Evolutionary conservation across 2,113 vertebrate species (phyloP), one percentile per base, ranked within the genome.

Genomic region (Cinclus mexicanus): DNA sequence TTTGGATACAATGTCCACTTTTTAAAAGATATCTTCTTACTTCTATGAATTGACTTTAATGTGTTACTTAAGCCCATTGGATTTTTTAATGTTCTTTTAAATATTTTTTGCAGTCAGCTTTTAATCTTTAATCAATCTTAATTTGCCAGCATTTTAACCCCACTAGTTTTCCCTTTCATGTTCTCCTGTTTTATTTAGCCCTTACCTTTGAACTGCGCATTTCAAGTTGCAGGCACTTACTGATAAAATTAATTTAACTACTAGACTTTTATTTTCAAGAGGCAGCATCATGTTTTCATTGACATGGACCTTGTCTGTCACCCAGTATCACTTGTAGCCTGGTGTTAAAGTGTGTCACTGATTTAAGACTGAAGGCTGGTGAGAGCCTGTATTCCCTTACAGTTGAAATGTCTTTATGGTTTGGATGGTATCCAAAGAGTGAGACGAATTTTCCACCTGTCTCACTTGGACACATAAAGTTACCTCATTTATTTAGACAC

Each of bases 401-500:
- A 94, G 87, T 2, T 65, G 60, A 92, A 93, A 89, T 21, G 49
- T 31, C 86, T 89, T 89, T 95, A 71, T 23, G 75, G 75, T 49
- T 71, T 87, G 92, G 92, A 95, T 0, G 2, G 41, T 23, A 42
- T 87, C 90, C 94, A 95, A 83, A 86, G 71, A 77, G 57, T 93
- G 91, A 93, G 92, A 24, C 3, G 21, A 37, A 90, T 95, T 95
- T 97, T 96, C 93, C 94, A 97, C 92, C 90, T 94, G 81, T 83
- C 83, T 82, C 67, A 81, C 81, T 78, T 57, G 83, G 64, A 61
- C 24, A 94, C 79, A 72, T 90, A 91, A 94, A 94, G 90, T 90
- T 70, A 96, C 87, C 81, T 95, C 89, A 95, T 95, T 92, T 95
- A 90, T 96, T 97, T 95, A 95, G 88, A 76, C 31, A 87, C 61